phyloP scores from a whole-genome alignment of 53 echinoderm and acorn worm species.

The Astropecten irregularis region DNA sequence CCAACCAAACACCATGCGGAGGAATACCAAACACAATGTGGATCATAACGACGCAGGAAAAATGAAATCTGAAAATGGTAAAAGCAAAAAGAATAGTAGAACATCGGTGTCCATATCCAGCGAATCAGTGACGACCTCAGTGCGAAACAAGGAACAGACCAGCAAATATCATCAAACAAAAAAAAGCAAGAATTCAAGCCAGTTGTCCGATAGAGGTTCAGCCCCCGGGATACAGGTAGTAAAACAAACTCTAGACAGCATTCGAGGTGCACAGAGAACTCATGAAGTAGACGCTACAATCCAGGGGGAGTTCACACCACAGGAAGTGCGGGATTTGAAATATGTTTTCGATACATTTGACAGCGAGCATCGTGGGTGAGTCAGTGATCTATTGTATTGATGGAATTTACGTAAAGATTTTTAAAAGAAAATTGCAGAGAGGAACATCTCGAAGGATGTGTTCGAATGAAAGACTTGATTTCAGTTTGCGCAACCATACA shows the following conservation, averaged over 20 bases:
- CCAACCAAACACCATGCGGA: too few relatives aligned
- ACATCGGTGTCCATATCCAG: background rate
- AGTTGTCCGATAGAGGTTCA: background rate
- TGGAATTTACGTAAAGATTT: background rate
- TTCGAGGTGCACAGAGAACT: background rate
- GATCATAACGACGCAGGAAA: background rate
- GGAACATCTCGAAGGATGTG: too few relatives aligned
- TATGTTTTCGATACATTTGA: constrained; percentile 80
- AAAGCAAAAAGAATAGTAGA: background rate
- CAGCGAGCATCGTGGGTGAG: constrained; percentile 71
- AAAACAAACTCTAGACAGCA: background rate
- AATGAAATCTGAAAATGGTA: background rate
- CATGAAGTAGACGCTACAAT: constrained; percentile 54
- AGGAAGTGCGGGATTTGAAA: constrained; percentile 76
- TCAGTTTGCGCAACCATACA: too few relatives aligned
- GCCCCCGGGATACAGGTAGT: background rate
- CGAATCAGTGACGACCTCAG: background rate
- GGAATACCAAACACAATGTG: background rate
- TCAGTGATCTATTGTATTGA: background rate
- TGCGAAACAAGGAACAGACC: background rate
- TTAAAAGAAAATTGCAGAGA: background rate
- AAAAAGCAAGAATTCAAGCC: background rate
- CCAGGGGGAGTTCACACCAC: constrained; percentile 63
- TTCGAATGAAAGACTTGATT: too few relatives aligned
- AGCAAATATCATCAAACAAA: background rate